Percentiles rank a stretch among this genome's conserved stretches.
Evolutionary conservation across 37 sponge, comb jelly and placozoan species (phyloP).

Genomic region (Ephydatia muelleri): DNA sequence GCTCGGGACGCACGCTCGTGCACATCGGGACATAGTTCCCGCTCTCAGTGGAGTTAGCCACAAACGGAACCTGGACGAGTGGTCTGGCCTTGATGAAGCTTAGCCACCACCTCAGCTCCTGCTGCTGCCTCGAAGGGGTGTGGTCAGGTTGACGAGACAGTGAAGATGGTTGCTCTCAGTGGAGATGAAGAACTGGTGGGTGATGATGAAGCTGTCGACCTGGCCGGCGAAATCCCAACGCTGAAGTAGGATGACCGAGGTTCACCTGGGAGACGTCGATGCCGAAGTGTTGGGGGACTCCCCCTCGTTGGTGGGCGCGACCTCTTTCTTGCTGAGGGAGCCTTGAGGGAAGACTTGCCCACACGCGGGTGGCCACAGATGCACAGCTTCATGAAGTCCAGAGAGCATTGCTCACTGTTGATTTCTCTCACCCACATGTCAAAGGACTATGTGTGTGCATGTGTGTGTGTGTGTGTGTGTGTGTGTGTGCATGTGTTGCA

Average conservation of each 20-base stretch:
- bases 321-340: conserved; percentile 43
- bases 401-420: conserved; percentile 25
- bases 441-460: not conserved
- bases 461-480: not conserved
- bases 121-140: conserved; percentile 29
- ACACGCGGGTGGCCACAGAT: conserved; percentile 63
- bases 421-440: conserved; percentile 71
- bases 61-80: conserved; percentile 49
- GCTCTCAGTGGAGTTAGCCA: not conserved
- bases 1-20: not conserved
- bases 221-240: conserved; percentile 94
- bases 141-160: conserved; percentile 60
- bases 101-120: conserved; percentile 62
- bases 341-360: conserved; percentile 71
- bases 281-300: conserved; percentile 44
- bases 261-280: conserved; percentile 57
- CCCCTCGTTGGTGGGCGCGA: conserved; percentile 11
- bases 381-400: conserved; percentile 78
- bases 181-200: conserved; percentile 79
- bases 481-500: not conserved
- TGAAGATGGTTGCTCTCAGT: conserved; percentile 72
- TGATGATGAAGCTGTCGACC: conserved; percentile 61
- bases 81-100: conserved; percentile 74
- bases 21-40: conserved; percentile 36
- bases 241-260: no score